Base-by-base conservation (phyloP, 2,797 vertebrate species). In the Erethizon dorsatum region DNA sequence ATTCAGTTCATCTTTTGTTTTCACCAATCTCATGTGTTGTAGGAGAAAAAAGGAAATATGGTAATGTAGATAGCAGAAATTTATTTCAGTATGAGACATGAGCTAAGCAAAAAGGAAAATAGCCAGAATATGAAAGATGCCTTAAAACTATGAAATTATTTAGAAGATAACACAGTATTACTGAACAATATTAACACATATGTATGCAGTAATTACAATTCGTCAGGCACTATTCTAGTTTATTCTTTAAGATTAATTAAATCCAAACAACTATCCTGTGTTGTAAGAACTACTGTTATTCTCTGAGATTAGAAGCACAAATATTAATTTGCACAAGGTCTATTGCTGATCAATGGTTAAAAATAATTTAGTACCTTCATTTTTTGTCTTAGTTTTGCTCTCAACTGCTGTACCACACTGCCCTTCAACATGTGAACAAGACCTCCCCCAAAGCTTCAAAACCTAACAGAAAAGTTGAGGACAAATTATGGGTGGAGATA, bases 211-310 rank as follows among this genome's bases (percentile, higher is more conserved):
- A 73, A 45, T 45, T 69, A 8, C 17, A 67, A 41, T 33, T 6
- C 88, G 13, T 50, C 47, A 83, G 56, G 5, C 22, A 87, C 18
- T 79, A 26, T 77, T 91, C 33, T 90, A 41, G 5, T 45, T 73
- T 84, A 88, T 28, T 61, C 31, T 85, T 94, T 91, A 26, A 88
- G 37, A 83, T 61, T 92, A 71, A 92, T 87, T 94, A 90, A 93
- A 88, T 73, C 47, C 56, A 92, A 18, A 79, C 4, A 92, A 90
- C 5, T 96, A 84, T 83, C 22, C 28, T 83, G 6, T 52, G 9
- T 84, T 18, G 7, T 52, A 75, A 85, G 33, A 94, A 83, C 12
- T 88, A 37, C 11, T 96, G 41, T 80, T 85, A 67, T 31, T 7
- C 45, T 93, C 28, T 69, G 18, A 87, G 73, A 94, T 6, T 33